phyloP scores from a whole-genome alignment of 2,113 vertebrate species.

The Elgaria multicarinata region DNA sequence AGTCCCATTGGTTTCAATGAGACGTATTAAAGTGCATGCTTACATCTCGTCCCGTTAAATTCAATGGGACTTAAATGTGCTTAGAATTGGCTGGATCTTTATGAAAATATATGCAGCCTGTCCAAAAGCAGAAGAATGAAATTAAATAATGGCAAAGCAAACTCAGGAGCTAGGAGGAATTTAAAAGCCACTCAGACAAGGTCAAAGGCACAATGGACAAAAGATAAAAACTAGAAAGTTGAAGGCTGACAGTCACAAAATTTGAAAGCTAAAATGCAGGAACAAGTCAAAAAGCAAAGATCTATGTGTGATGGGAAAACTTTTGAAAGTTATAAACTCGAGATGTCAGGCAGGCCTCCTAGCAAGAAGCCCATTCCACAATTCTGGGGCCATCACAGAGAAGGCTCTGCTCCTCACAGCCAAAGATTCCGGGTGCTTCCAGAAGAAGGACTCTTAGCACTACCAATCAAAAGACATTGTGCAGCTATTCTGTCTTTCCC shows the following conservation, averaged over 20 bases:
- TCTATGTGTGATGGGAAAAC: not conserved
- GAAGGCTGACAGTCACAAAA: not conserved
- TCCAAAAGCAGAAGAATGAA: not conserved
- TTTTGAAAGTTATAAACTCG: not conserved
- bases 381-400: not conserved
- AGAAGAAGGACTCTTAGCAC: not conserved
- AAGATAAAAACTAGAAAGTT: too few relatives aligned
- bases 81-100: not conserved
- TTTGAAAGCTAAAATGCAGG: not conserved
- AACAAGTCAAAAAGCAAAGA: not conserved
- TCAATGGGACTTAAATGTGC: not conserved
- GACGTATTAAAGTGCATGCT: too few relatives aligned
- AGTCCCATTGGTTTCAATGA: too few relatives aligned
- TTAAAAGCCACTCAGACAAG: not conserved
- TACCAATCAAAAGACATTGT: not conserved
- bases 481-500: not conserved
- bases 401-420: not conserved
- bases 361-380: not conserved
- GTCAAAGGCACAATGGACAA: not conserved
- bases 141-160: not conserved
- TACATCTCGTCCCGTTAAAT: not conserved
- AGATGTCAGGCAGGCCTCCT: too few relatives aligned
- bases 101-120: not conserved
- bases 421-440: not conserved
- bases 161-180: not conserved